Base-by-base conservation (phyloP, 2,888 invertebrate species). In the Cybosia mesomella region DNA sequence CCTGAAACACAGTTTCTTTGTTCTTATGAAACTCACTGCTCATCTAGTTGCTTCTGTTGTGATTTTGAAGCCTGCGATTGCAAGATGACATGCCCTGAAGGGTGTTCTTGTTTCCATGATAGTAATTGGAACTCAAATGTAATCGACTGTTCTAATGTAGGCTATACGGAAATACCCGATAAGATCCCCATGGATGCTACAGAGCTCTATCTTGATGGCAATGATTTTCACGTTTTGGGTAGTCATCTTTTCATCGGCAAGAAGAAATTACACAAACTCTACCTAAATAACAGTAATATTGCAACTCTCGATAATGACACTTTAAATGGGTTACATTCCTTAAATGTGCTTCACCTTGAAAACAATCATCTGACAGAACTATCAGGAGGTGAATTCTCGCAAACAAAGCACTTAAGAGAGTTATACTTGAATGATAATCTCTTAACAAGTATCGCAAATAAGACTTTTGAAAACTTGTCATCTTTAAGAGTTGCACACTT, bases 61-160 rank as follows among this genome's bases (percentile, higher is more conserved):
- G 98, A 98, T 83, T 98, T 97, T 91, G 98, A 97, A 88, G 97
- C 97, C 57, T 98, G 98, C 87, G 98, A 98, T 90, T 98, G 98
- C 91, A 97, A 98, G 94, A 98, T 98, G 97, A 97, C 97, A 55
- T 98, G 98, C 83, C 98, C 98, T 18, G 96, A 96, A 84, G 97
- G 97, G 83, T 98, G 98, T 90, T 97, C 97, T 63, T 98, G 98
- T 88, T 98, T 97, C 89, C 97, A 98, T 89, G 98, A 98, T 87
- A 97, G 97, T 89, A 96, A 97, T 79, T 98, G 98, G 97, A 96
- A 96, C 73, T 97, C 97, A 73, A 98, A 98, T 92, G 97, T 98
- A 34, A 97, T 98, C 63, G 97, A 97, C 88, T 98, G 98, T 86
- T 97, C 97, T 71, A 97, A 96, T 86, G 96, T 96, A 49, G 97